A percentile compares a stretch with the other conserved stretches of the same genome.
phyloP scores from a whole-genome alignment of 37 sponge, comb jelly and placozoan genomes.

The Cliona cf. orientalis region DNA sequence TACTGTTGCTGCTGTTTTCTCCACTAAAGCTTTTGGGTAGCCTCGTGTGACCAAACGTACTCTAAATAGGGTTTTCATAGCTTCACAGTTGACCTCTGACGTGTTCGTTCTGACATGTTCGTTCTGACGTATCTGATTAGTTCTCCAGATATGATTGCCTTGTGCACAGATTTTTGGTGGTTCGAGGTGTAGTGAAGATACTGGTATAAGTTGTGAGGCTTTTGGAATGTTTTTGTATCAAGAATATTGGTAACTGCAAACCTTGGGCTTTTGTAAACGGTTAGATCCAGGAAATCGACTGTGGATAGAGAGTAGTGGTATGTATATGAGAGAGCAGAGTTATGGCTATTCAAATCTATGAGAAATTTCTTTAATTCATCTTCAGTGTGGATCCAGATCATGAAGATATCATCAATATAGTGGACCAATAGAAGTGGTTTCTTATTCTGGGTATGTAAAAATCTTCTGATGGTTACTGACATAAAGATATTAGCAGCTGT shows the following conservation, averaged over 20 bases:
- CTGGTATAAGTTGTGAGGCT: slow-evolving; percentile 25
- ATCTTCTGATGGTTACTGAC: slow-evolving; percentile 7
- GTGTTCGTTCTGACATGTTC: background rate
- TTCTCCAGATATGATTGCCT: slow-evolving; percentile 29
- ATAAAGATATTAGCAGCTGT: slow-evolving; percentile 28
- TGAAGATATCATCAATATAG: slow-evolving; percentile 43
- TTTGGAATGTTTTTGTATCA: slow-evolving; percentile 17
- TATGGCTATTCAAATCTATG: slow-evolving; percentile 9
- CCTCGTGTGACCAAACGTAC: slow-evolving; percentile 4
- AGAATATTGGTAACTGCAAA: background rate
- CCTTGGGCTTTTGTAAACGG: background rate
- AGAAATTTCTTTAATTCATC: background rate
- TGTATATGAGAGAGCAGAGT: slow-evolving; percentile 12
- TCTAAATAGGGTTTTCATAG: background rate
- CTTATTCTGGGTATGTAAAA: background rate
- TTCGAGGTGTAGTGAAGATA: slow-evolving; percentile 28
- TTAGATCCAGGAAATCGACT: slow-evolving; percentile 21
- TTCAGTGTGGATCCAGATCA: slow-evolving; percentile 9
- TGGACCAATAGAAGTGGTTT: slow-evolving; percentile 12
- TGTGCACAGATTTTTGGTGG: slow-evolving; percentile 13
- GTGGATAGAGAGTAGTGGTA: background rate
- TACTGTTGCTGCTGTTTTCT: background rate
- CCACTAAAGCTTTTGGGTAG: slow-evolving; percentile 3
- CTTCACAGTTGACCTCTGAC: too few relatives aligned
- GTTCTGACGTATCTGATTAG: slow-evolving; percentile 31